These are phyloP conservation scores for Anorthoa munda DNA, from an alignment of 2,888 invertebrate species.

Conservation along the genomic window DNA sequence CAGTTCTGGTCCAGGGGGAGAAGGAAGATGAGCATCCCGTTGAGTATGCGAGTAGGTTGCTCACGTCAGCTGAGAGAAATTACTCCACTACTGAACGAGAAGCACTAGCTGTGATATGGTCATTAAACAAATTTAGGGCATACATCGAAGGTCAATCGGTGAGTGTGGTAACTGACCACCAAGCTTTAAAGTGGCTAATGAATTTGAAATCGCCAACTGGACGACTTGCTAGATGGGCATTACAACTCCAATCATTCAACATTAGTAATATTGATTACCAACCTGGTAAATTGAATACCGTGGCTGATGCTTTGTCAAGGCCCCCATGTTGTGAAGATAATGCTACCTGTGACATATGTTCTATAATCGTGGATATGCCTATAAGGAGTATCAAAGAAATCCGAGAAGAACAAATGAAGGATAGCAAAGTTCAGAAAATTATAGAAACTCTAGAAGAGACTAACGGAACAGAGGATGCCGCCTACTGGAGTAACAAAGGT, in stretches of 20 bases:
- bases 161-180: constrained; percentile 20
- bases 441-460: constrained; percentile 8
- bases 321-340: too few species aligned
- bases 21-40: background rate
- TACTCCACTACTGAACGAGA: constrained; percentile 22
- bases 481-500: constrained; percentile 39
- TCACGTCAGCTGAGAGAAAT: constrained; percentile 24
- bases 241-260: constrained; percentile 27
- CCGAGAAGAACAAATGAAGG: too few species aligned
- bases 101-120: constrained; percentile 33
- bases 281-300: too few species aligned
- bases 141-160: constrained; percentile 26
- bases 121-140: constrained; percentile 21
- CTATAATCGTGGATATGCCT: too few species aligned
- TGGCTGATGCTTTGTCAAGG: too few species aligned
- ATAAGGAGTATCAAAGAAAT: too few species aligned
- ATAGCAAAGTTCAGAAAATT: background rate
- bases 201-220: constrained; percentile 15
- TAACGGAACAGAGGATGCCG: background rate
- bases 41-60: constrained; percentile 14
- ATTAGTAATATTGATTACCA: too few species aligned
- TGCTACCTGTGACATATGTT: too few species aligned
- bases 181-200: constrained; percentile 30
- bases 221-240: constrained; percentile 26
- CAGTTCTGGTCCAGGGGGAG: too few species aligned